Evolutionary conservation across 2,797 vertebrate genomes (phyloP).

Genomic region (Peromyscus aztecus): DNA sequence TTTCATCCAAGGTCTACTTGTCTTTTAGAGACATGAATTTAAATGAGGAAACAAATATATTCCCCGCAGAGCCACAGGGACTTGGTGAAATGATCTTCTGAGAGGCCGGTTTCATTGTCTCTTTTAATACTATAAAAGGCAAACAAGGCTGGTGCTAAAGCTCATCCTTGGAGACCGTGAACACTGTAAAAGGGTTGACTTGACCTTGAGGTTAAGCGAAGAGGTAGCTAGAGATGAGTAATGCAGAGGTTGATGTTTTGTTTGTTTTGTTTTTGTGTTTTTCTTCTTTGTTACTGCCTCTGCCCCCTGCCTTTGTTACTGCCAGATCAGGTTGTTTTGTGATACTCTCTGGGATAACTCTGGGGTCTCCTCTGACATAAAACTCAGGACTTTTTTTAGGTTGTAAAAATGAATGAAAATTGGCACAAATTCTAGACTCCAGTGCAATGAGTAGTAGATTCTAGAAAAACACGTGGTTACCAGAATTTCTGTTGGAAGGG

Average conservation of each 20-base stretch:
- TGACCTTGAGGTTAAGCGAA: conserved; percentile 74
- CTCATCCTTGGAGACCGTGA: conserved; percentile 48
- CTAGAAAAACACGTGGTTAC: not conserved
- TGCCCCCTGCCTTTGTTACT: not conserved
- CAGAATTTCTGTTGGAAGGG: not conserved
- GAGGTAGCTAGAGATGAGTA: conserved; percentile 1
- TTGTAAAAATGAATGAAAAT: conserved; percentile 1
- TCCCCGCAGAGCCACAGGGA: conserved; percentile 80
- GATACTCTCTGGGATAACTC: not conserved
- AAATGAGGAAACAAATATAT: conserved; percentile 88
- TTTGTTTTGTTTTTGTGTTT: not conserved
- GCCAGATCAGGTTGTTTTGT: not conserved
- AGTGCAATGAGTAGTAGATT: not conserved
- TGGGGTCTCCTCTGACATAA: not conserved
- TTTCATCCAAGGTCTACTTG: conserved; percentile 88
- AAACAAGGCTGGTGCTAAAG: conserved; percentile 68
- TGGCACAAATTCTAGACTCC: not conserved
- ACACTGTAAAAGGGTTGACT: conserved; percentile 30
- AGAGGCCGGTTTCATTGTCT: conserved; percentile 82
- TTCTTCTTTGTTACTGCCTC: not conserved
- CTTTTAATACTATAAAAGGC: conserved; percentile 79
- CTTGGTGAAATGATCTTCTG: conserved; percentile 70
- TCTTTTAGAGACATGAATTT: conserved; percentile 88
- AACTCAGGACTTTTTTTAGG: not conserved
- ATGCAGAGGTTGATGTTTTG: conserved; percentile 1